Percentiles rank a stretch among this genome's conserved stretches.
These are phyloP conservation scores for Grallaria varia DNA, from an alignment of 2,113 vertebrate species.

Conservation along the genomic window DNA sequence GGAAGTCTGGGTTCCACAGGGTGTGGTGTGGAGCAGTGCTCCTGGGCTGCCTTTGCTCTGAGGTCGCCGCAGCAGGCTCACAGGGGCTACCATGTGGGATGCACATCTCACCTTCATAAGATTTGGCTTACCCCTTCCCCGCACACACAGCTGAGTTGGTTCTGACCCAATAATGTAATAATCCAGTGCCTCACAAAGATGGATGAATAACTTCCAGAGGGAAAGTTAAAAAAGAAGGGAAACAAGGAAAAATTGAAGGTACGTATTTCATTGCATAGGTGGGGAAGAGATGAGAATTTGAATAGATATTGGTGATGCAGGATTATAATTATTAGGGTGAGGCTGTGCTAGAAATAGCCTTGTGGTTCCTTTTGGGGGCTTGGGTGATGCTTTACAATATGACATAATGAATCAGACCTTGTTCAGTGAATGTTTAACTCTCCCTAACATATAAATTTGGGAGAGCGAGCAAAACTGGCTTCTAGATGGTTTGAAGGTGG, in stretches of 20 bases:
- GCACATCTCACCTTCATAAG: background rate
- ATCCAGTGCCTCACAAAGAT: background rate
- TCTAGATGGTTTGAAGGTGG: background rate
- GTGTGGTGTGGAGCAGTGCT: no score
- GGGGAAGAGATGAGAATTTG: background rate
- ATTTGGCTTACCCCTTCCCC: background rate
- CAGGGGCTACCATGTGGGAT: background rate
- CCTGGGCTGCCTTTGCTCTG: background rate
- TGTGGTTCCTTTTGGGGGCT: background rate
- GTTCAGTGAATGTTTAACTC: background rate
- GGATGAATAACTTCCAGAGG: background rate
- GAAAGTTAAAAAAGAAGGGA: background rate
- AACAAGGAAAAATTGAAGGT: background rate
- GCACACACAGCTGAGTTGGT: background rate
- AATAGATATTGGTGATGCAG: background rate
- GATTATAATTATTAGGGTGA: background rate
- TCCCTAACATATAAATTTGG: background rate
- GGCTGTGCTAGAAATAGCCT: background rate
- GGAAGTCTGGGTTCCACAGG: background rate
- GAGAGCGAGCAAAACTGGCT: background rate
- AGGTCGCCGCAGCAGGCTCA: background rate
- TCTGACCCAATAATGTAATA: background rate
- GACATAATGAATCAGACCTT: background rate
- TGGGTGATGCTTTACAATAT: background rate
- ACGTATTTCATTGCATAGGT: background rate